These are phyloP conservation scores for Cinara cedri DNA, from an alignment of 2,888 invertebrate species.

Conservation along the genomic window DNA sequence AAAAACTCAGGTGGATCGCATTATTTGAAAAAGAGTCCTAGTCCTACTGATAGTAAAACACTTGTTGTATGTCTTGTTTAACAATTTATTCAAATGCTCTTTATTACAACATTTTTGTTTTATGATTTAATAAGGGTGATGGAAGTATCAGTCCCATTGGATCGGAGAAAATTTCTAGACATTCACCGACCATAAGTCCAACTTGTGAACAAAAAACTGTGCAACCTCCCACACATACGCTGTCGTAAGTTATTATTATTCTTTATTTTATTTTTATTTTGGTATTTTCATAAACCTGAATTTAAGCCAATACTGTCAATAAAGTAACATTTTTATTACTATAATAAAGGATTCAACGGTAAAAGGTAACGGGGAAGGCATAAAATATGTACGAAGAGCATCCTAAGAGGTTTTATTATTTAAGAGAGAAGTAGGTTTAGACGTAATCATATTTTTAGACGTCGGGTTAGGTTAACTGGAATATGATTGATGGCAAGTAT, in stretches of 20 bases:
- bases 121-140: constrained; percentile 41
- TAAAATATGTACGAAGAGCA: too few species aligned
- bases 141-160: constrained; percentile 46
- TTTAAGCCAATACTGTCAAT: too few species aligned
- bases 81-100: not conserved
- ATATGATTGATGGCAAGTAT: too few species aligned
- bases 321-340: too few species aligned
- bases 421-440: too few species aligned
- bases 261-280: not conserved
- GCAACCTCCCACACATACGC: constrained; percentile 38
- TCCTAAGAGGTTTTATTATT: too few species aligned
- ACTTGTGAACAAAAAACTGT: constrained; percentile 53
- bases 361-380: too few species aligned
- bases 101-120: not conserved
- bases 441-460: too few species aligned
- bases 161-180: constrained; percentile 43
- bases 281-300: not conserved
- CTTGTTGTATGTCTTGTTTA: constrained; percentile 35
- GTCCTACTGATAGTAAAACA: constrained; percentile 71
- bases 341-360: too few species aligned
- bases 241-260: constrained; percentile 35
- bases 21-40: constrained; percentile 91
- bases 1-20: constrained; percentile 80
- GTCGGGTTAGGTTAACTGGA: too few species aligned
- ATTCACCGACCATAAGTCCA: constrained; percentile 49